phyloP scores from a whole-genome alignment of 2,888 invertebrate genomes.

The Labia minor region DNA sequence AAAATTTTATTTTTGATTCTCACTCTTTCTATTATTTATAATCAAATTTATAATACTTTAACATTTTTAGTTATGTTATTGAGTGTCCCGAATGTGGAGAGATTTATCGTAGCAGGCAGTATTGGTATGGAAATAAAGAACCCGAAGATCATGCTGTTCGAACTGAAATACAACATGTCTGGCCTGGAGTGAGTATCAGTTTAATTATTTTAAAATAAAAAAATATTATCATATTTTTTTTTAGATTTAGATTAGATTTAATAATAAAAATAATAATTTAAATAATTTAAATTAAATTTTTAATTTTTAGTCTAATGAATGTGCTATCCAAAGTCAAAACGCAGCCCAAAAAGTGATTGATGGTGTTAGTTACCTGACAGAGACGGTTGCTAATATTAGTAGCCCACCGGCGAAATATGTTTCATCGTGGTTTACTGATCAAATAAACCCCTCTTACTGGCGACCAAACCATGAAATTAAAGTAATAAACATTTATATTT shows the following conservation, averaged over 20 bases:
- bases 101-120: conserved; percentile 59
- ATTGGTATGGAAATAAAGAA: conserved; percentile 69
- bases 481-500: conserved; percentile 36
- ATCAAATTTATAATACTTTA: conserved; percentile 18
- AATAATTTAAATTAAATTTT: no score
- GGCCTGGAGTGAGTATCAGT: conserved; percentile 44
- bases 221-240: no score
- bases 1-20: background rate
- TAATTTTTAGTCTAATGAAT: no score
- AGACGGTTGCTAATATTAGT: conserved; percentile 52
- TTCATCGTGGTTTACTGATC: conserved; percentile 63
- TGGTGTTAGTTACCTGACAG: conserved; percentile 50
- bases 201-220: background rate
- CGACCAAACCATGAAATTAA: conserved; percentile 62
- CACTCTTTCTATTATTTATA: background rate
- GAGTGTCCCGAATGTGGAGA: conserved; percentile 66
- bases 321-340: conserved; percentile 36
- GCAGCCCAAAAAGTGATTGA: conserved; percentile 56
- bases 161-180: conserved; percentile 56
- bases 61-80: conserved; percentile 45
- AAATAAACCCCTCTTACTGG: conserved; percentile 71
- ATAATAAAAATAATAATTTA: no score
- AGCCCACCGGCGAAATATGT: conserved; percentile 59
- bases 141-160: conserved; percentile 58
- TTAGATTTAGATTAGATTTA: no score